phyloP scores from a whole-genome alignment of 2,888 invertebrate species.

The Poecilobothrus nobilitatus region DNA sequence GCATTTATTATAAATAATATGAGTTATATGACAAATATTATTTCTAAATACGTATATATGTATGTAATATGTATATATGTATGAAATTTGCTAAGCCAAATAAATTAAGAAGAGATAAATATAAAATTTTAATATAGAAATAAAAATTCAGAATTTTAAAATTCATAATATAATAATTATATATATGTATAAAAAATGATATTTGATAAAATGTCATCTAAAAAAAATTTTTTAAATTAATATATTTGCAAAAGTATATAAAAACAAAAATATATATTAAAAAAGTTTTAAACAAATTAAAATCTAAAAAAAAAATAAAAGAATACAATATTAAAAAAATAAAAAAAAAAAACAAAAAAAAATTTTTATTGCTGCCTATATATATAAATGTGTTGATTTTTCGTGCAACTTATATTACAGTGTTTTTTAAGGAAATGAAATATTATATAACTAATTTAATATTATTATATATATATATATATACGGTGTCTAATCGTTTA shows the following conservation, averaged over 20 bases:
- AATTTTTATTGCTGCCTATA: not conserved
- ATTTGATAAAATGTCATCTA: no score
- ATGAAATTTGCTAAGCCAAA: no score
- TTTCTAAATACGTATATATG: no score
- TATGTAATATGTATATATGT: no score
- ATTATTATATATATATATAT: not conserved
- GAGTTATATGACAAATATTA: no score
- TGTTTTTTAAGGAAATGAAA: conserved; percentile 2
- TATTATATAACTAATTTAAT: not conserved
- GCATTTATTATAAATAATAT: not conserved
- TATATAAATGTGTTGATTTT: conserved; percentile 1
- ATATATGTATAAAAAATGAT: no score
- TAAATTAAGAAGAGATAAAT: no score
- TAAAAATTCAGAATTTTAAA: no score
- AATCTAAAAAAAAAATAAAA: not conserved
- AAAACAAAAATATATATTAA: conserved; percentile 15
- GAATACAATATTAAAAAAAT: not conserved
- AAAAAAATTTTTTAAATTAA: no score
- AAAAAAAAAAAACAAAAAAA: not conserved
- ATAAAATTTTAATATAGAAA: no score
- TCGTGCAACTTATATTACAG: conserved; percentile 1
- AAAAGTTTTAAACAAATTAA: not conserved
- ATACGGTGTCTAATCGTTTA: not conserved
- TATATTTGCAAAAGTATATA: conserved; percentile 12
- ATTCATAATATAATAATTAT: no score